phyloP scores from a whole-genome alignment of 2,113 vertebrate genomes.

The Oryzias curvinotus region DNA sequence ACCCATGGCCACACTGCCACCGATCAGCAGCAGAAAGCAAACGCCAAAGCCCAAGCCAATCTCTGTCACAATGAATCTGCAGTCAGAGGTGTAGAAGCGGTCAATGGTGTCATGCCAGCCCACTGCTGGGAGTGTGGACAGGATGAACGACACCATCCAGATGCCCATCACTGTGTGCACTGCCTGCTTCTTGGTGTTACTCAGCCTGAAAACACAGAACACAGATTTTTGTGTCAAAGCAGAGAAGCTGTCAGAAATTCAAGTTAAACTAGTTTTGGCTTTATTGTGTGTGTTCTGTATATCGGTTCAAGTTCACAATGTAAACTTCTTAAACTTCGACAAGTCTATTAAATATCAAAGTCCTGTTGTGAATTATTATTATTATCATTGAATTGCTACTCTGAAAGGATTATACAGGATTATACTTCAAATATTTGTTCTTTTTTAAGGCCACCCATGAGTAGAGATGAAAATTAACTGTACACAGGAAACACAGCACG shows the following conservation, averaged over 20 bases:
- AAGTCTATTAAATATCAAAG: background rate
- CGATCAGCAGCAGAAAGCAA: slow-evolving; percentile 90
- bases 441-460: too few relatives aligned
- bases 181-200: slow-evolving; percentile 92
- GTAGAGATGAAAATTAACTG: too few relatives aligned
- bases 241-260: background rate
- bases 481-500: too few relatives aligned
- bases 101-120: slow-evolving; percentile 91
- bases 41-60: slow-evolving; percentile 92
- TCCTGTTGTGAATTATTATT: background rate
- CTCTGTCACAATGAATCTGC: slow-evolving; percentile 91
- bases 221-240: slow-evolving; percentile 26
- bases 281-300: background rate
- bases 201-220: slow-evolving; percentile 79
- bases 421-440: too few relatives aligned
- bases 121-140: slow-evolving; percentile 89
- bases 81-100: slow-evolving; percentile 89
- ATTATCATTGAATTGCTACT: too few relatives aligned
- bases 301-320: background rate
- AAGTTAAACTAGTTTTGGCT: background rate
- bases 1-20: slow-evolving; percentile 87
- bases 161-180: slow-evolving; percentile 94
- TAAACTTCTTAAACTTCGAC: background rate
- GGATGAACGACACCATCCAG: slow-evolving; percentile 95
- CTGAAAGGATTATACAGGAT: too few relatives aligned